Evolutionary conservation across 2,888 invertebrate genomes (phyloP), one percentile per base, ranked within the genome.

Genomic region (Notodonta ziczac): DNA sequence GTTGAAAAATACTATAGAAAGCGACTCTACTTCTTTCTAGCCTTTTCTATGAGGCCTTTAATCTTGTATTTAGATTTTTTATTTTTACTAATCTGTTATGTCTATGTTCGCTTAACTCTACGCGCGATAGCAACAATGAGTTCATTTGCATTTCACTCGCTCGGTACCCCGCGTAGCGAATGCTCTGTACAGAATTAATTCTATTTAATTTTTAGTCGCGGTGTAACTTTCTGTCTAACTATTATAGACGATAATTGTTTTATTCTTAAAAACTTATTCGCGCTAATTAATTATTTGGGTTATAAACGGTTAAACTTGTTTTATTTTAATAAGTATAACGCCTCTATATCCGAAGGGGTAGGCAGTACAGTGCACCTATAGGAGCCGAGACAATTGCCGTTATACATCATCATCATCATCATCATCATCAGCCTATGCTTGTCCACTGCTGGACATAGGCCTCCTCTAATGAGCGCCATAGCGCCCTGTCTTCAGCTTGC

Each of bases 101-200:
- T 51, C 51, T 51, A 51, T 5, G 16, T 10, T 10, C 8, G 51
- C 51, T 51, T 10, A 32, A 35, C 44, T 56, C 56, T 56, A 56
- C 9, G 24, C 32, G 12, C 16, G 40, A 40, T 32, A 5, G 24
- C 7, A 16, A 44, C 56, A 44, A 56, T 24, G 56, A 56, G 24
- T 56, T 56, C 56, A 56, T 56, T 56, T 44, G 44, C 56, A 56
- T 54, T 50, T 70, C 39, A 5, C 42, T 46, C 42, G 13, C 14
- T 52, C 46, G 16, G 13, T 16, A 16, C 12, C 3, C 13, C 5
- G 60, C 50, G 32, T 56, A 57, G 56, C 55, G 62, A 59, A 64
- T 57, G 13, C 61, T 8, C 5, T 56, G 13, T 55, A 32, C 55
- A 62, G 42, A 72, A 69, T 55, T 62, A 62, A 72, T 67, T 62